Conservation (phyloP, 2,888 invertebrate genomes). For the Schizotus pectinicornis region DNA sequence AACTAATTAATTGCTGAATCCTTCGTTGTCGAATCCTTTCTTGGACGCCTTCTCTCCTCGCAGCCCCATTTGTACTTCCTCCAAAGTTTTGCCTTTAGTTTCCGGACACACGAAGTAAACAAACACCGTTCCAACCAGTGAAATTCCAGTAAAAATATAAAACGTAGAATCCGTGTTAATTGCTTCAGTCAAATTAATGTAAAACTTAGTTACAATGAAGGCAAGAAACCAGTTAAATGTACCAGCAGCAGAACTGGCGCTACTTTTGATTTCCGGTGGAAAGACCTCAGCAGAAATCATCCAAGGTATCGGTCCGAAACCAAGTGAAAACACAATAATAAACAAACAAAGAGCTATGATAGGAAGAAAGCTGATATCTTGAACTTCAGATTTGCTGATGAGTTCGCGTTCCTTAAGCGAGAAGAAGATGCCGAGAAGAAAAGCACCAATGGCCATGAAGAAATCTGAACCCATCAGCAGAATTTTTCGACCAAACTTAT, state of each 20-base stretch:
- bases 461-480: constrained; percentile 72
- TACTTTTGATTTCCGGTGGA: constrained; percentile 77
- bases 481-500: constrained; percentile 73
- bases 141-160: constrained; percentile 75
- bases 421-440: constrained; percentile 66
- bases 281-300: constrained; percentile 85
- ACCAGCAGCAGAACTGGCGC: constrained; percentile 79
- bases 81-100: constrained; percentile 29
- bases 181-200: constrained; percentile 62
- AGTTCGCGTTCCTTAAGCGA: constrained; percentile 36
- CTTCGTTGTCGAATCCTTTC: background rate
- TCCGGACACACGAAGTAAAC: constrained; percentile 53
- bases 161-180: constrained; percentile 72
- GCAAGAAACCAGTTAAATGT: constrained; percentile 83
- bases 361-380: constrained; percentile 20
- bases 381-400: constrained; percentile 1
- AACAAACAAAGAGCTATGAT: constrained; percentile 17
- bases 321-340: constrained; percentile 56
- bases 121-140: constrained; percentile 70
- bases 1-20: background rate
- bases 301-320: constrained; percentile 89
- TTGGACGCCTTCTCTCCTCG: constrained; percentile 3
- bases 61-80: constrained; percentile 20
- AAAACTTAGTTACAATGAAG: constrained; percentile 80
- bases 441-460: constrained; percentile 69